These are phyloP conservation scores for Peromyscus melanophrys DNA, from an alignment of 2,797 vertebrate genomes.

Conservation along the genomic window DNA sequence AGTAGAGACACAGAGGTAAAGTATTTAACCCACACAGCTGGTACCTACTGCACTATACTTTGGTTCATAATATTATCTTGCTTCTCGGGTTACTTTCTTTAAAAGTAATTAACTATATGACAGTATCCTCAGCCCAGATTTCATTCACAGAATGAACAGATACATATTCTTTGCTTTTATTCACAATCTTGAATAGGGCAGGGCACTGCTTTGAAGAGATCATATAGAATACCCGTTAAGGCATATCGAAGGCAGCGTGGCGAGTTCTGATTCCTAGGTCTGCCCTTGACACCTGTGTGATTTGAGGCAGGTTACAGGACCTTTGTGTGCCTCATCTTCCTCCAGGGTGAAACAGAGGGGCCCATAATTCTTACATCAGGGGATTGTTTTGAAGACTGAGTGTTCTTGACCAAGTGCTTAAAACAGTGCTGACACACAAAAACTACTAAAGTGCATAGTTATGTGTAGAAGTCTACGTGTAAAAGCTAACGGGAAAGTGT, in stretches of 20 bases:
- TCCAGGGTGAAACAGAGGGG: neutral
- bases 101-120: neutral
- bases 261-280: neutral
- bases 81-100: neutral
- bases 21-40: neutral
- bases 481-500: neutral
- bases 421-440: slow-evolving; percentile 1
- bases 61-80: neutral
- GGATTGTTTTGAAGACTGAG: neutral
- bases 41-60: neutral
- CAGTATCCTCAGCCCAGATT: neutral
- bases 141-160: slow-evolving; percentile 6
- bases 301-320: neutral
- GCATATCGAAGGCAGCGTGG: neutral
- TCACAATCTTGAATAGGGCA: neutral
- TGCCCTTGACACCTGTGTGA: neutral
- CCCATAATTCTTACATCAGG: neutral
- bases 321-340: slow-evolving; percentile 1
- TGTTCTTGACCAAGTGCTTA: slow-evolving; percentile 7
- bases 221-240: neutral
- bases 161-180: slow-evolving; percentile 7
- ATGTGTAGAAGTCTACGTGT: no score
- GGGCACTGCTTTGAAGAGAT: neutral
- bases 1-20: neutral
- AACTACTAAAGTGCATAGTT: neutral